These are phyloP conservation scores for Anhinga rufa DNA, from an alignment of 2,113 vertebrate species.

Conservation along the genomic window DNA sequence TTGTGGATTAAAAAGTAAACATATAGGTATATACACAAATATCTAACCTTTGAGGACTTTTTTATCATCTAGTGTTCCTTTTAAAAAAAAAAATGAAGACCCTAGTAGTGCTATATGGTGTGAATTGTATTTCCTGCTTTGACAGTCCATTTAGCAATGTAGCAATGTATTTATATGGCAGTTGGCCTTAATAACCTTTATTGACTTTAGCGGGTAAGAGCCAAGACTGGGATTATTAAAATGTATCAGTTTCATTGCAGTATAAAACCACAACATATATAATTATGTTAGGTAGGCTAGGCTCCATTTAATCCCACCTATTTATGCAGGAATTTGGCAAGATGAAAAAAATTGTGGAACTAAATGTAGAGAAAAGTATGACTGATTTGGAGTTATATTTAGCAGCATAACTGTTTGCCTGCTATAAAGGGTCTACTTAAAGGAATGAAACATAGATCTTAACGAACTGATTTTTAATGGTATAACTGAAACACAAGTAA, in stretches of 20 bases:
- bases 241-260: slow-evolving; percentile 88
- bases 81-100: background rate
- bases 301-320: slow-evolving; percentile 83
- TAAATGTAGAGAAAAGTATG: background rate
- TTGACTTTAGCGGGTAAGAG: slow-evolving; percentile 85
- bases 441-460: slow-evolving; percentile 20
- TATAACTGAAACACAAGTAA: background rate
- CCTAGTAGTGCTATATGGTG: background rate
- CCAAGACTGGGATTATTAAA: slow-evolving; percentile 93
- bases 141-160: slow-evolving; percentile 80
- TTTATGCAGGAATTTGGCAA: slow-evolving; percentile 76
- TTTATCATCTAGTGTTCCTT: background rate
- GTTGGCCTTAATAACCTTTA: slow-evolving; percentile 93
- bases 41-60: background rate
- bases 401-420: background rate
- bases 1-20: background rate
- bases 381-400: slow-evolving; percentile 9
- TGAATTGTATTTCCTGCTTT: slow-evolving; percentile 72
- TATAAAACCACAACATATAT: slow-evolving; percentile 83
- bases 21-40: background rate
- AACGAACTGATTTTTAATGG: background rate
- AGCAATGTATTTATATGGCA: slow-evolving; percentile 82
- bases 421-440: background rate
- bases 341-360: background rate
- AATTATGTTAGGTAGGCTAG: slow-evolving; percentile 84